Percentiles rank a stretch among this genome's conserved stretches.
These are phyloP conservation scores for Todiramphus saurophagus DNA, from an alignment of 2,113 vertebrate species.

Conservation along the genomic window DNA sequence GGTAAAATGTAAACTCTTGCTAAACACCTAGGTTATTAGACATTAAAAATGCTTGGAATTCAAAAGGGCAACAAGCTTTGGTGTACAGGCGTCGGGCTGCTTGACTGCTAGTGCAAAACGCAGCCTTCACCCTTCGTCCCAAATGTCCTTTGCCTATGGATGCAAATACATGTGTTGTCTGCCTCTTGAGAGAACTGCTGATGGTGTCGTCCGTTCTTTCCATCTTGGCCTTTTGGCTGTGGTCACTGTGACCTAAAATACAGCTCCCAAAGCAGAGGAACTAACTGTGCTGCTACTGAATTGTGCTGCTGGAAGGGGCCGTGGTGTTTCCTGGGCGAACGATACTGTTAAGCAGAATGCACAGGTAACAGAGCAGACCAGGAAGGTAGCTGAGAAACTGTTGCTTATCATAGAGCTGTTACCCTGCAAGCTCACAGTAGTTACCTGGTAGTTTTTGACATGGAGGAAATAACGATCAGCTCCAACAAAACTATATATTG, in stretches of 20 bases:
- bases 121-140: background rate
- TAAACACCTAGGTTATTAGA: conserved; percentile 1
- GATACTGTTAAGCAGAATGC: background rate
- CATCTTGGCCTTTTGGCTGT: background rate
- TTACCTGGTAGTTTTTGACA: background rate
- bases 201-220: background rate
- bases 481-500: background rate
- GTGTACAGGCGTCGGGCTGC: background rate
- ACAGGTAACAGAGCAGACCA: background rate
- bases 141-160: background rate
- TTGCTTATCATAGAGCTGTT: background rate
- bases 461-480: background rate
- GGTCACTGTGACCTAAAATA: background rate
- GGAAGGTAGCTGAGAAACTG: background rate
- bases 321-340: background rate
- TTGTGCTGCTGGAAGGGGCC: background rate
- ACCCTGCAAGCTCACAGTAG: background rate
- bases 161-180: background rate
- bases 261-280: background rate
- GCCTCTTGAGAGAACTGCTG: background rate
- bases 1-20: conserved; percentile 27
- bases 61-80: background rate
- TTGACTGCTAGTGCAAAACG: background rate
- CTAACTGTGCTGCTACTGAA: background rate
- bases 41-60: conserved; percentile 57